Evolutionary conservation across 2,888 invertebrate species (phyloP).

Genomic region (Polydrusus pterygomalis): DNA sequence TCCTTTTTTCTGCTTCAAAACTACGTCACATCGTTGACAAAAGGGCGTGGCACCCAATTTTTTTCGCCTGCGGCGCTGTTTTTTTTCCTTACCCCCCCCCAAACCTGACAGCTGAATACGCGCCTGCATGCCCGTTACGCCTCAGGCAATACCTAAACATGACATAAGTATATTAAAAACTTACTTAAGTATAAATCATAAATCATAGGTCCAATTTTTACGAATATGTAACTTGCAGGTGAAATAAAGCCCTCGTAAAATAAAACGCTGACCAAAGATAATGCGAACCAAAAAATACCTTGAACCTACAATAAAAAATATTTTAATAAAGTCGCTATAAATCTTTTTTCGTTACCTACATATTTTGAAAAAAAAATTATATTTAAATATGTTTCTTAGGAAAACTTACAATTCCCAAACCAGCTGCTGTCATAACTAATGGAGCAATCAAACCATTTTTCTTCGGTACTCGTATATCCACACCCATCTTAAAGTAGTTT

Average conservation of each 20-base stretch:
- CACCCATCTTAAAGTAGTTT: constrained; percentile 11
- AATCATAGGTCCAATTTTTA: background rate
- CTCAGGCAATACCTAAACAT: no score
- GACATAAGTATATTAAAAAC: background rate
- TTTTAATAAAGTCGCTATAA: background rate
- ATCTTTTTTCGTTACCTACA: no score
- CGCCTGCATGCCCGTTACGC: no score
- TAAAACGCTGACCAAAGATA: constrained; percentile 15
- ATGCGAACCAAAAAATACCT: constrained; percentile 31
- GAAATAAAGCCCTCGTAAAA: constrained; percentile 12
- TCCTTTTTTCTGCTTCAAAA: no score
- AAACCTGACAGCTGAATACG: no score
- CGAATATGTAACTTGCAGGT: background rate
- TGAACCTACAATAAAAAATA: constrained; percentile 38
- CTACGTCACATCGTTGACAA: no score
- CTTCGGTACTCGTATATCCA: background rate
- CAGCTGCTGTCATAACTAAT: constrained; percentile 33
- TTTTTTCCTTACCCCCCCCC: no score
- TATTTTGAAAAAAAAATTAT: background rate
- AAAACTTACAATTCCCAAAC: constrained; percentile 41
- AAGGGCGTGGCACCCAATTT: no score
- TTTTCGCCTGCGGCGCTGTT: no score
- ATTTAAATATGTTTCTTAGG: background rate
- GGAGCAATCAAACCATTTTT: constrained; percentile 30
- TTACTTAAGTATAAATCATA: constrained; percentile 24